Base-by-base conservation (phyloP, 2,888 invertebrate species). In the Callyntrura sp. region DNA sequence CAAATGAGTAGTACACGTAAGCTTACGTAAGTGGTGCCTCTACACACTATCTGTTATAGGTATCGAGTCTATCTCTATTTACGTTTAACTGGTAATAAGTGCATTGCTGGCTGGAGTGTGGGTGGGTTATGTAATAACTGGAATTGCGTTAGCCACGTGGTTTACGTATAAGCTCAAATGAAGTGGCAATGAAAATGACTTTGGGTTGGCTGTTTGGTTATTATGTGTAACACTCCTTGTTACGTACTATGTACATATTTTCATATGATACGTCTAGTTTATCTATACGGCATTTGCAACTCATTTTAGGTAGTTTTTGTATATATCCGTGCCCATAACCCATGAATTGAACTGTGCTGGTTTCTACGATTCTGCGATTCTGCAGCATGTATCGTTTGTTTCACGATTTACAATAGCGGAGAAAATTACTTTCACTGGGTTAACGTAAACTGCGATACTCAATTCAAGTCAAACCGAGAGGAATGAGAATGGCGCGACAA, bases 341-440 rank as follows among this genome's bases (percentile, higher is more conserved):
- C 48, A 48, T 25, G 25, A 55, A 55, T 55, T 55, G 55, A 55
- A 55, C 11, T 55, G 55, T 28, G 48, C 23, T 17, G 43, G 0
- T 45, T 73, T 70, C 35, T 73, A 73, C 25, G 6, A 4, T 28
- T 45, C 4, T 70, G 48, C 17, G 45, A n/a, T n/a, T n/a, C n/a
- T n/a, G 20, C 17, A 55, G 55, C 28, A 25, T 78, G 51, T 51
- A 55, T 23, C 14, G 11, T 35, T 79, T 79, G 79, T 57, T 79
- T 79, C 57, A 20, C 79, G 57, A 79, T 57, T 57, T 79, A 28
- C 25, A 57, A 45, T 48, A 79, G 35, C 14, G 57, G 79, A 79
- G 79, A 79, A 79, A 79, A 79, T 79, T 79, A 79, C 79, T 79
- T 79, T 79, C 79, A 76, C 73, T 76, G 73, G 73, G 79, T 79